A percentile compares a stretch with the other conserved stretches of the same genome.
Evolutionary conservation across 2,797 vertebrate genomes (phyloP).

Genomic region (Diglossa cyanea): DNA sequence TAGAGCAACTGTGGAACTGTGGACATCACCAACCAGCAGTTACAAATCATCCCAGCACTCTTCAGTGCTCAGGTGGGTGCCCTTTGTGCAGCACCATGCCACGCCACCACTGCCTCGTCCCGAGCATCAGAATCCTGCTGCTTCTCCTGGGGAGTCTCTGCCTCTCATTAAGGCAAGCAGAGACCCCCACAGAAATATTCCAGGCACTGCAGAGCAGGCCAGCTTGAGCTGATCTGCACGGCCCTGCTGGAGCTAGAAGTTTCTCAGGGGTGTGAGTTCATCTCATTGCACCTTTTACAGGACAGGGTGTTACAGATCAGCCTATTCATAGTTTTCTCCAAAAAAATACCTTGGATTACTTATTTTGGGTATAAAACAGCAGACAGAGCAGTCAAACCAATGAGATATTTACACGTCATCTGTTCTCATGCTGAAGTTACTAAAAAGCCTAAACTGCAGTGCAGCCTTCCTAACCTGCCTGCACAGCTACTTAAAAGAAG

Average conservation of each 20-base stretch:
- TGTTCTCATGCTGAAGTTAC: neutral
- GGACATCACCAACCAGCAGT: neutral
- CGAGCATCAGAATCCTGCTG: neutral
- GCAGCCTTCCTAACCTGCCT: neutral
- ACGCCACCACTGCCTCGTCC: neutral
- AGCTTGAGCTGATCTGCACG: neutral
- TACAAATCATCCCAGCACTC: neutral
- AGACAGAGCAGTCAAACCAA: neutral
- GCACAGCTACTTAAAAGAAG: neutral
- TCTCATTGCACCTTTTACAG: neutral
- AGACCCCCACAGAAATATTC: neutral
- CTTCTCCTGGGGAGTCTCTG: neutral
- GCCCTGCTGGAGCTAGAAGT: neutral
- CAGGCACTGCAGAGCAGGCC: neutral
- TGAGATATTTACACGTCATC: accelerated
- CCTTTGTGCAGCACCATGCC: neutral
- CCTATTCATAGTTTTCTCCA: neutral
- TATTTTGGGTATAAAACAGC: neutral
- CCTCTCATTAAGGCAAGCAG: neutral
- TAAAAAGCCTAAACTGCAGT: neutral
- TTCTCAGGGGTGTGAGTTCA: neutral
- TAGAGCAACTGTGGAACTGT: accelerated
- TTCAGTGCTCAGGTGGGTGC: neutral
- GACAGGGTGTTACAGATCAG: neutral
- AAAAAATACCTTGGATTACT: neutral